Evolutionary conservation across 2,888 invertebrate genomes (phyloP), one percentile per base, ranked within the genome.

Genomic region (Argyra leucocephala): DNA sequence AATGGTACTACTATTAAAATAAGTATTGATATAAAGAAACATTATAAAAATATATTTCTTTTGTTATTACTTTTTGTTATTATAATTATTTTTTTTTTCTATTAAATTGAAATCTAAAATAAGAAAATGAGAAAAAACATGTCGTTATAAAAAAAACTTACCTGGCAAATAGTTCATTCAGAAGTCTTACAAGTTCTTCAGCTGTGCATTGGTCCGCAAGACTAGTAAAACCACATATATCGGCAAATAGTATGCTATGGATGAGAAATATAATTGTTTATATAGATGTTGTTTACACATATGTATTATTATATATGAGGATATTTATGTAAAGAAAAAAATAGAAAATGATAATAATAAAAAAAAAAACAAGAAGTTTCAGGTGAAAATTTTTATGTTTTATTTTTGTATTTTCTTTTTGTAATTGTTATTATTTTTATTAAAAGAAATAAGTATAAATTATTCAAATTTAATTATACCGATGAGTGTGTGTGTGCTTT

Each of bases 201-300:
- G 94, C 94, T 1, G 93, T 93, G 82, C 93, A 93, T 79, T 94
- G 93, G 80, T 91, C 93, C 15, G 93, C 92, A 4, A 94, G 85
- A 57, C 90, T 89, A 2, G 94, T 94, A 81, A 94, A 94, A 66
- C 94, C 94, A 78, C 93, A 94, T 75, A 94, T 94, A 79, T 94
- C 94, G 64, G 94, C 94, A 79, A 94, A 94, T 69, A 94, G 84
- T 75, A 94, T 94, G 81, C 93, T 93, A 83, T 21, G 22, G 22
- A 59, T 63, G 5, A 57, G 23, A 24, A 48, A 18, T 26, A 60
- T 6, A n/a, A n/a, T n/a, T n/a, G n/a, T n/a, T n/a, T n/a, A 23
- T 63, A 26, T 21, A 58, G 62, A 65, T 57, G 65, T 7, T 10
- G 37, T n/a, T n/a, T n/a, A n/a, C n/a, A n/a, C n/a, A n/a, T n/a